Percentiles rank a stretch among this genome's conserved stretches.
Evolutionary conservation across 2,797 vertebrate genomes (phyloP).

Genomic region (Macropus fuliginosus): DNA sequence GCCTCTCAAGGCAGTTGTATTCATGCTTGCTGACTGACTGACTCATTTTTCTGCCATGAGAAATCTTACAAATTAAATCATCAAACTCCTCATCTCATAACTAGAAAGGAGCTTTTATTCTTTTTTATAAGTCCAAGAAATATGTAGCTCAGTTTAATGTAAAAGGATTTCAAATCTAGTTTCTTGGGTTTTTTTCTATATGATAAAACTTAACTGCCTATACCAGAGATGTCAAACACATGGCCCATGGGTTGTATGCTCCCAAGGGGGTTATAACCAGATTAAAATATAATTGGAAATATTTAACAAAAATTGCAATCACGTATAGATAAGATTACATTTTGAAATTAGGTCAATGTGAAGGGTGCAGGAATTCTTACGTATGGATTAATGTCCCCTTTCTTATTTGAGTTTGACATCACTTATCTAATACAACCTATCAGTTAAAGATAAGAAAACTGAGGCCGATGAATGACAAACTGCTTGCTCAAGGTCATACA

Average conservation of each 20-base stretch:
- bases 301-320: not conserved
- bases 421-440: not conserved
- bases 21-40: not conserved
- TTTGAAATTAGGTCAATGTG: not conserved
- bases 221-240: not conserved
- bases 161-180: slow-evolving; percentile 35
- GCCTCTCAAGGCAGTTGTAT: slow-evolving; percentile 12
- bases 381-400: not conserved
- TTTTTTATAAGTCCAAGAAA: slow-evolving; percentile 47
- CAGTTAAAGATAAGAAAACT: not conserved
- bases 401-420: not conserved
- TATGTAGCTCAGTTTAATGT: slow-evolving; percentile 31
- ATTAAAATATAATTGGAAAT: not conserved
- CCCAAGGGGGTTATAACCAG: not conserved
- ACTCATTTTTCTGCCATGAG: slow-evolving; percentile 20
- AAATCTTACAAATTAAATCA: slow-evolving; percentile 26
- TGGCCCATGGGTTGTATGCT: not conserved
- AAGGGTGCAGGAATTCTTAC: not conserved
- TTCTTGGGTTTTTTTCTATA: not conserved
- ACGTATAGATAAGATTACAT: not conserved
- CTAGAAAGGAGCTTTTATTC: slow-evolving; percentile 10
- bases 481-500: not conserved
- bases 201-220: not conserved
- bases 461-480: not conserved
- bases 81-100: slow-evolving; percentile 12